A percentile compares a stretch with the other conserved stretches of the same genome.
These are phyloP conservation scores for Ypsolopha scabrella DNA, from an alignment of 2,888 invertebrate species.

Conservation along the genomic window DNA sequence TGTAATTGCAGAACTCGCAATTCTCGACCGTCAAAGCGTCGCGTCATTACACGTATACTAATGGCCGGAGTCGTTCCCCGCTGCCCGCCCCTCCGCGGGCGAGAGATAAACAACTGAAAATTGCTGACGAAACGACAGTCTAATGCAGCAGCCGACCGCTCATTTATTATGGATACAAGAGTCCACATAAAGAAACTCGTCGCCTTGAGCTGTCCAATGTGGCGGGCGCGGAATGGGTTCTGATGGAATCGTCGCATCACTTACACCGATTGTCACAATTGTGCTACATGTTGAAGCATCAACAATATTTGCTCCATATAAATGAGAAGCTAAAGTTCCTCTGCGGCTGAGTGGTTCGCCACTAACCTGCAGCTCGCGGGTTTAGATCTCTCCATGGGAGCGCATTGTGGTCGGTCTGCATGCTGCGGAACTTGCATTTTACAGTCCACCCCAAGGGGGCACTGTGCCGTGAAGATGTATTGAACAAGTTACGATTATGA, in stretches of 20 bases:
- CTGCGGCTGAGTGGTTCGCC: too few relatives aligned
- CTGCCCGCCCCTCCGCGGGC: neutral
- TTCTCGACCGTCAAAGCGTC: constrained; percentile 26
- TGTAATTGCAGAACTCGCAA: constrained; percentile 37
- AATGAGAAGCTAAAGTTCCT: too few relatives aligned
- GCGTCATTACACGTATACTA: constrained; percentile 30
- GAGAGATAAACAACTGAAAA: constrained; percentile 14
- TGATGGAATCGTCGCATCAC: too few relatives aligned
- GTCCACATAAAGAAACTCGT: constrained; percentile 20
- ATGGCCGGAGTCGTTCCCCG: constrained; percentile 14
- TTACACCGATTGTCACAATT: neutral
- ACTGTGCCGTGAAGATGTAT: too few relatives aligned
- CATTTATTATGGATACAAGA: constrained; percentile 39
- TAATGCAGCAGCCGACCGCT: constrained; percentile 28
- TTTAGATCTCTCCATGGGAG: too few relatives aligned
- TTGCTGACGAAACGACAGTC: constrained; percentile 16
- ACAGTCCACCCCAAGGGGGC: too few relatives aligned
- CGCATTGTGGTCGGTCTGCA: too few relatives aligned
- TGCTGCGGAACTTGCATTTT: too few relatives aligned
- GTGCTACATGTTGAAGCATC: neutral
- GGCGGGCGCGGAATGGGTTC: constrained; percentile 5
- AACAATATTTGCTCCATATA: too few relatives aligned
- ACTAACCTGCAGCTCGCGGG: too few relatives aligned
- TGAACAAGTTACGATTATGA: too few relatives aligned
- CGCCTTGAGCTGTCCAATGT: constrained; percentile 7